Evolutionary conservation across 2,797 vertebrate species (phyloP), one percentile per base, ranked within the genome.

Genomic region (Myotis planiceps): DNA sequence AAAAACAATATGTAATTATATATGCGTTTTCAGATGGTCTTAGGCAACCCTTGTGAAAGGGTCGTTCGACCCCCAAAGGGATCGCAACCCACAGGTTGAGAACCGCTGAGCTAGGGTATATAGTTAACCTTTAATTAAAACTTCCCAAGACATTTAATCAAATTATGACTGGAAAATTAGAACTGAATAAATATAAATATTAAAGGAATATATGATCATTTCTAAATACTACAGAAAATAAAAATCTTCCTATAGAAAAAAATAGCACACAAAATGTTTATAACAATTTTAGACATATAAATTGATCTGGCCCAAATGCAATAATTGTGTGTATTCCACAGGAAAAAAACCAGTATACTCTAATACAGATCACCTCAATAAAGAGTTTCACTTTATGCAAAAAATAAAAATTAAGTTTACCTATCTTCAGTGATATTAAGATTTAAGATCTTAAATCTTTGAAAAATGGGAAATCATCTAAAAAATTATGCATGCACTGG

Each of bases 391-490:
- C 37, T 90, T 80, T 66, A 60, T 66, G 5, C 58, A 90, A 95
- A 94, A 91, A 68, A 53, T 71, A 75, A 92, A 49, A 92, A 68
- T 65, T 92, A 91, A 79, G 66, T 93, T 94, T 91, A 88, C 74
- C 49, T 86, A 34, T 90, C 32, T 88, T 96, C 29, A 55, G 8
- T 96, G 27, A 60, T 39, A 65, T 55, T 96, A 45, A 39, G 37
- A 39, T 94, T 95, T 87, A 87, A 88, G 58, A 74, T 92, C 49
- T 92, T 94, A 95, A 94, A 25, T 55, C 37, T 96, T 93, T 53
- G 91, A 87, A 66, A 94, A 96, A 69, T 58, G 76, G 27, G 13
- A 94, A 94, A 74, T 51, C 4, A 34, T 63, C 45, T 81, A 13
- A 78, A 90, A 89, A 93, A 53, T 87, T 74, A 81, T 25, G 83